phyloP scores from a whole-genome alignment of 1,140 invertebrate genomes.

The Steinernema feltiae region DNA sequence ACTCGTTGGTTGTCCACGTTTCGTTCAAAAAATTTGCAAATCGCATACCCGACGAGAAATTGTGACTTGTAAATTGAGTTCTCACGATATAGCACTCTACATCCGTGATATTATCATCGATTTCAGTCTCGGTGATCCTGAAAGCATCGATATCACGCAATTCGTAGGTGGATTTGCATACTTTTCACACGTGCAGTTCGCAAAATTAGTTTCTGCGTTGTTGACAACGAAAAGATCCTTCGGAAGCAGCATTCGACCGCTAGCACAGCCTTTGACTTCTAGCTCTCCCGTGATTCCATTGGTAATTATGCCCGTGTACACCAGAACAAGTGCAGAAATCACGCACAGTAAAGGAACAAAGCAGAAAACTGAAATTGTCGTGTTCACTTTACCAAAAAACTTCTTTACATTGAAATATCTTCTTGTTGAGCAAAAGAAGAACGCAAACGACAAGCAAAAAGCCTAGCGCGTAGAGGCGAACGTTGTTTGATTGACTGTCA shows the following conservation, averaged over 20 bases:
- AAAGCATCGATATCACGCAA: neutral
- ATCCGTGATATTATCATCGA: neutral
- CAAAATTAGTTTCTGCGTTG: too few relatives aligned
- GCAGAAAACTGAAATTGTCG: neutral
- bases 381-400: neutral
- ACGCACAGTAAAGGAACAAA: neutral
- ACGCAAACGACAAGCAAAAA: neutral
- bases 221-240: neutral
- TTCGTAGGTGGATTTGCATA: neutral
- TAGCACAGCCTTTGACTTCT: neutral
- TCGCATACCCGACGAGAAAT: neutral
- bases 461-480: neutral
- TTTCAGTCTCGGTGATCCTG: neutral
- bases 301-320: neutral
- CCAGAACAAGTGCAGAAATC: neutral
- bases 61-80: neutral
- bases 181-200: neutral
- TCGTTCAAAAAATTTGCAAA: neutral
- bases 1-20: neutral
- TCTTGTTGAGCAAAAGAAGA: neutral
- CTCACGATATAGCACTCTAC: neutral
- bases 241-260: neutral
- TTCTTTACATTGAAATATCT: neutral
- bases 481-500: neutral
- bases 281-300: neutral